phyloP scores from a whole-genome alignment of 1,140 invertebrate species.

The Heliconius eleuchia region DNA sequence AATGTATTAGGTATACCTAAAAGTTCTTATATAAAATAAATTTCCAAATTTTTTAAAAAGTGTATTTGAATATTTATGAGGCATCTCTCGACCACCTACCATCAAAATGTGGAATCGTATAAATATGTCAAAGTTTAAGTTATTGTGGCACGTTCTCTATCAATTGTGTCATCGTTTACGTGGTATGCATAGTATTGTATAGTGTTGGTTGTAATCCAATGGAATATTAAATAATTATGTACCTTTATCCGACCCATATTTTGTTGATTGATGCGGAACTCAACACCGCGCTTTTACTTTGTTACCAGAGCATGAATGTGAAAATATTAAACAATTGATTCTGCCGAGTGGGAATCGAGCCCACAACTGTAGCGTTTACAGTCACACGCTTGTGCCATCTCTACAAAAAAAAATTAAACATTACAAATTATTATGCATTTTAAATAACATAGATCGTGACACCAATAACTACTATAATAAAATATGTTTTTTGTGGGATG shows the following conservation, averaged over 20 bases:
- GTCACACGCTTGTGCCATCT: too few species aligned
- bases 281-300: too few species aligned
- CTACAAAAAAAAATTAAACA: too few species aligned
- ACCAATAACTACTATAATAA: background rate
- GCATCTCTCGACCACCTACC: background rate
- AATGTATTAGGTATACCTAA: too few species aligned
- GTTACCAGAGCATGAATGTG: too few species aligned
- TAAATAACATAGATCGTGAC: background rate
- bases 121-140: conserved; percentile 2
- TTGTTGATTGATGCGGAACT: too few species aligned
- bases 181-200: background rate
- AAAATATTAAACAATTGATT: too few species aligned
- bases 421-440: background rate
- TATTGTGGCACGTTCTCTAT: background rate
- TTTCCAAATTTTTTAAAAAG: too few species aligned
- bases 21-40: too few species aligned
- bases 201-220: too few species aligned
- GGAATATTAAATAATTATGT: background rate
- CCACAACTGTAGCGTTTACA: too few species aligned
- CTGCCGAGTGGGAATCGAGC: too few species aligned
- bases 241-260: background rate
- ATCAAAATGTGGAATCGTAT: conserved; percentile 3
- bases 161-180: conserved; percentile 5
- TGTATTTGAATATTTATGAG: background rate
- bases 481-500: conserved; percentile 23